Percentiles rank a stretch among this genome's conserved stretches.
Conservation (phyloP, 2,113 vertebrate genomes). For the Scortum barcoo region DNA sequence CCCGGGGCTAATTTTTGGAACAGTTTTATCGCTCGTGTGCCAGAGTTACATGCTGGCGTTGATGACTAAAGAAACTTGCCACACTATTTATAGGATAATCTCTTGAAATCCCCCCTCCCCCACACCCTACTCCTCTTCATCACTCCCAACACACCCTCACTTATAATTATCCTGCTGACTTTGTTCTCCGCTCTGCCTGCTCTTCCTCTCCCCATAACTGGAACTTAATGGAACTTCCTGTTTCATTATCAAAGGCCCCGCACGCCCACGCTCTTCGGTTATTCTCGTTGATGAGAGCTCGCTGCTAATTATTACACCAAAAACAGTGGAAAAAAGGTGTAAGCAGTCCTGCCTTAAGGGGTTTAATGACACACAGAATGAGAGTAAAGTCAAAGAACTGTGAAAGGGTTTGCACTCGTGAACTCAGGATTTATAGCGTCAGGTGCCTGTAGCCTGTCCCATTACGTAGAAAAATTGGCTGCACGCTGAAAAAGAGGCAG, state of each 20-base stretch:
- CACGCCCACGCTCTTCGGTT: neutral
- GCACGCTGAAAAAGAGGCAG: no score
- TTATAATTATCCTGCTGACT: slow-evolving; percentile 54
- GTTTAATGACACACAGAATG: neutral
- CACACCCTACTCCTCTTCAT: no score
- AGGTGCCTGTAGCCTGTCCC: neutral
- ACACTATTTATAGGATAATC: slow-evolving; percentile 65
- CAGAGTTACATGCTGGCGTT: slow-evolving; percentile 13
- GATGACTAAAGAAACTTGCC: slow-evolving; percentile 54
- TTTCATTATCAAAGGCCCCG: slow-evolving; percentile 15
- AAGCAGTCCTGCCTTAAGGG: neutral
- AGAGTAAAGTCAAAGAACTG: neutral
- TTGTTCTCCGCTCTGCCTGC: slow-evolving; percentile 44
- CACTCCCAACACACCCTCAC: slow-evolving; percentile 19
- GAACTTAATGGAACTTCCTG: slow-evolving; percentile 47
- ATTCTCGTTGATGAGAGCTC: slow-evolving; percentile 8
- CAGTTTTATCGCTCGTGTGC: slow-evolving; percentile 38
- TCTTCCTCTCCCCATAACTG: slow-evolving; percentile 6
- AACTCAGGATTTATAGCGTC: neutral
- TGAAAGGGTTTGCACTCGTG: neutral
- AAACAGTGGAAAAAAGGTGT: neutral
- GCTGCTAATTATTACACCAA: neutral
- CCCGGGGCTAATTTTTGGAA: slow-evolving; percentile 30
- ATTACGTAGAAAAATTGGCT: neutral
- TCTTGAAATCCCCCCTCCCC: slow-evolving; percentile 43